These are phyloP conservation scores for Tamias sibiricus DNA, from an alignment of 2,113 vertebrate species.

Conservation along the genomic window DNA sequence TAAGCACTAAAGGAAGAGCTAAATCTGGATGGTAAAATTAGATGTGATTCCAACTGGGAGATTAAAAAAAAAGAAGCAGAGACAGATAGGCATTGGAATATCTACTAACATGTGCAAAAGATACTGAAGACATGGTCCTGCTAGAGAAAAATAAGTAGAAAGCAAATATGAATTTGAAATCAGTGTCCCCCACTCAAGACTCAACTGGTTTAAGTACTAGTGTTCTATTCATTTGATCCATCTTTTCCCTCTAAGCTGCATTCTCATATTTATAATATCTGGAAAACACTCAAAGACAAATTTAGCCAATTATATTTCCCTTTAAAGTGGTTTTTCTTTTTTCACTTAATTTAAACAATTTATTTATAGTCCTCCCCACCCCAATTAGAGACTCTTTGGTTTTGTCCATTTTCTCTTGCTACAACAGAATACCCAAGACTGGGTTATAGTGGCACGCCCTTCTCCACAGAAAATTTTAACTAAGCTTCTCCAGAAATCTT, in stretches of 20 bases:
- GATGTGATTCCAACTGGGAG: neutral
- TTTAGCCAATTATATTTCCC: neutral
- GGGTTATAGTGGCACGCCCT: too few relatives aligned
- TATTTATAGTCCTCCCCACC: neutral
- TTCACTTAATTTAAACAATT: neutral
- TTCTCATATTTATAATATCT: conserved; percentile 14
- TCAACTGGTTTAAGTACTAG: neutral
- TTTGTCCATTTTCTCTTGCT: neutral
- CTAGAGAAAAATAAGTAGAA: neutral
- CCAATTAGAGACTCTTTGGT: neutral
- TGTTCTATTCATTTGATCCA: neutral
- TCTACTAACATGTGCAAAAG: neutral
- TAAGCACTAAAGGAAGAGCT: neutral
- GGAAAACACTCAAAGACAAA: neutral
- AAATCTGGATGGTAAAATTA: neutral
- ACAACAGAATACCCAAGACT: too few relatives aligned
- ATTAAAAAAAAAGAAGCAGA: neutral
- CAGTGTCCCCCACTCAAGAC: neutral
- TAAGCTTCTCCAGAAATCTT: too few relatives aligned
- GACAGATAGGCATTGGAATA: neutral
- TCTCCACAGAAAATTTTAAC: too few relatives aligned
- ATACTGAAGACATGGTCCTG: too few relatives aligned
- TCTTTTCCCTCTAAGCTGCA: neutral
- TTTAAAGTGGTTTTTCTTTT: neutral
- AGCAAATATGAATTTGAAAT: neutral